phyloP scores from a whole-genome alignment of 2,888 invertebrate species.

The Heliothis peltigera region DNA sequence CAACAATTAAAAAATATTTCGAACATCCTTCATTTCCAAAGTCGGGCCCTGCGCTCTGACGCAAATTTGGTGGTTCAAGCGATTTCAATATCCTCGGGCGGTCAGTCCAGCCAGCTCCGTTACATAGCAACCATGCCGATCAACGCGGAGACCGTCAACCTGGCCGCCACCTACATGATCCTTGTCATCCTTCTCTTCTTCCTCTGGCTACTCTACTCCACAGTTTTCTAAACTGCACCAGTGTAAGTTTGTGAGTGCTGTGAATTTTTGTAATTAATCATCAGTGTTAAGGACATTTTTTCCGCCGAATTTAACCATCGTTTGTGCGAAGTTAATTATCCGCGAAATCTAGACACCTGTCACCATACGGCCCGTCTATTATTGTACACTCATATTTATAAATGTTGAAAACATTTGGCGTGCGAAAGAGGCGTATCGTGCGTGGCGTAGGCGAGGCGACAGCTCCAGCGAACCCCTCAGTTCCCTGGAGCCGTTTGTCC shows the following conservation, averaged over 20 bases:
- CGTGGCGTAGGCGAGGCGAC: conserved; percentile 75
- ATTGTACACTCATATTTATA: conserved; percentile 78
- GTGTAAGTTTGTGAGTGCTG: conserved; percentile 54
- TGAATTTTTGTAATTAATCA: neutral
- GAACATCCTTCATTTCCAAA: conserved; percentile 64
- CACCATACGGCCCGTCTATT: conserved; percentile 71
- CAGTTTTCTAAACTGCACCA: conserved; percentile 78
- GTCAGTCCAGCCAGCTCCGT: conserved; percentile 75
- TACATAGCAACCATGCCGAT: conserved; percentile 82
- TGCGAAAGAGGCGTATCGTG: conserved; percentile 72
- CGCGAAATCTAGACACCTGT: conserved; percentile 68
- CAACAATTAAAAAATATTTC: conserved; percentile 14
- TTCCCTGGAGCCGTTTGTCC: conserved; percentile 81
- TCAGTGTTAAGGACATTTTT: neutral
- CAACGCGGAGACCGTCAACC: conserved; percentile 91
- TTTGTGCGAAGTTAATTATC: conserved; percentile 36
- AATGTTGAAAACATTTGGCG: conserved; percentile 73
- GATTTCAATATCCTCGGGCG: conserved; percentile 69
- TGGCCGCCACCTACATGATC: conserved; percentile 93
- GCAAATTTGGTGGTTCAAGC: conserved; percentile 64
- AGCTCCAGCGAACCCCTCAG: conserved; percentile 72
- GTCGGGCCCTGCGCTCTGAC: conserved; percentile 80
- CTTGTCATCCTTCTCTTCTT: conserved; percentile 91
- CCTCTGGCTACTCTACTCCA: conserved; percentile 92
- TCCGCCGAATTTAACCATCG: conserved; percentile 10